Evolutionary conservation across 1,140 invertebrate species (phyloP), one percentile per base, ranked within the genome.

Genomic region (Lepidurus arcticus): DNA sequence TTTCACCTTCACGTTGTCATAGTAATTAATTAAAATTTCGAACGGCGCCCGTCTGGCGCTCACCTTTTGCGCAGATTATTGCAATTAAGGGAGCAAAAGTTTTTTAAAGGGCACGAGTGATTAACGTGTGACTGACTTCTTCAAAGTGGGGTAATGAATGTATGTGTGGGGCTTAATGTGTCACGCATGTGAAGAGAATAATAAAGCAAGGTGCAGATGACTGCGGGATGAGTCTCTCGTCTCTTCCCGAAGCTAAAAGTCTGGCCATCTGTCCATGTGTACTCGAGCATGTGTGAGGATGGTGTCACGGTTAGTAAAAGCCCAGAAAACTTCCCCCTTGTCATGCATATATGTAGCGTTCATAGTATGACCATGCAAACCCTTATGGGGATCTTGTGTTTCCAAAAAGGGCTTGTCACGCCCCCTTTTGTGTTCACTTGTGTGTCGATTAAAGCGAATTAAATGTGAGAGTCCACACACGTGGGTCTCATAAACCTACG

Each of bases 131-230:
- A 65, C 16, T 65, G 53, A 65, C 53, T 65, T 65, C 53, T 65
- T 65, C 53, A 65, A 65, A 65, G 16, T n/a, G 21, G 53, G 16
- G 21, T 65, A 65, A 65, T 65, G 53, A 65, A 65, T 65, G 21
- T 13, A 65, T 16, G 53, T 65, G 21, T 65, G 53, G 2, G 53
- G 53, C 53, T 65, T 65, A 65, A 65, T 65, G 21, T 65, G 53
- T 65, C 53, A 65, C 53, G 53, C 53, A 65, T 65, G 13, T 65
- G 53, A 65, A 65, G 53, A 65, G 53, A 65, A 65, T 65, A 65
- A 65, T 65, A 65, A 65, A 65, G 53, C 13, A 65, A 65, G 53
- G 53, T 65, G 53, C 53, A 65, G 53, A 65, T 65, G 53, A 65
- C 53, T 65, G 53, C 53, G 13, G 53, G 53, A 65, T 65, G 53